Evolutionary conservation across 2,113 vertebrate genomes (phyloP), one percentile per base, ranked within the genome.

Genomic region (Apteryx mantelli): DNA sequence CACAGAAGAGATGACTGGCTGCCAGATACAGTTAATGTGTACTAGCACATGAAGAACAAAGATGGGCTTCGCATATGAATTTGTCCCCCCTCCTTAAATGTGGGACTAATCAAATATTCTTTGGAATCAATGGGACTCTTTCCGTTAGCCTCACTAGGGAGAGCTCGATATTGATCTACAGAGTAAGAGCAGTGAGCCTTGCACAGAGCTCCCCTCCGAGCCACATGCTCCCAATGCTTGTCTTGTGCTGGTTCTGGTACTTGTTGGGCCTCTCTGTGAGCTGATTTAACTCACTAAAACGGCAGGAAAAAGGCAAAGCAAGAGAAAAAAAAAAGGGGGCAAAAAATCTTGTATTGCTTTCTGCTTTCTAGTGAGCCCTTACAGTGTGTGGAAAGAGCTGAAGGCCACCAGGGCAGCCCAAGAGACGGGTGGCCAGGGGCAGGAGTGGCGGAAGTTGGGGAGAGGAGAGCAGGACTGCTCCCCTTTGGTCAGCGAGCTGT

Each of bases 101-200:
- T 69, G n/a, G 52, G 32, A 55, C 48, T 19, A 38, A 2, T 4
- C 20, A 40, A 58, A 13, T 60, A 10, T 30, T 30, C 38, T 11
- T 3, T 76, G 68, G 44, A 83, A 40, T 70, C 50, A 32, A 21
- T 19, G 34, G 20, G 32, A 76, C 5, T 18, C 15, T 89, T 13
- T 5, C 52, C n/a, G 15, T 65, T 56, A 32, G 32, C 17, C 53
- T 42, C 32, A 38, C 42, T 26, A 61, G n/a, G 8, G 16, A 42
- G 71, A 90, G 24, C 38, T 90, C 0, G 0, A n/a, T 56, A 18
- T 38, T 2, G 4, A 0, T 16, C 16, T 20, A 4, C 26, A 14
- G 21, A 86, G 48, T 8, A 18, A 38, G 38, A 53, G 44, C 53
- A 52, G 15, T 30, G 8, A 56, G 25, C 17, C 38, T 34, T 91